Conservation (phyloP, 2,113 vertebrate species). For the Ellobius talpinus region DNA sequence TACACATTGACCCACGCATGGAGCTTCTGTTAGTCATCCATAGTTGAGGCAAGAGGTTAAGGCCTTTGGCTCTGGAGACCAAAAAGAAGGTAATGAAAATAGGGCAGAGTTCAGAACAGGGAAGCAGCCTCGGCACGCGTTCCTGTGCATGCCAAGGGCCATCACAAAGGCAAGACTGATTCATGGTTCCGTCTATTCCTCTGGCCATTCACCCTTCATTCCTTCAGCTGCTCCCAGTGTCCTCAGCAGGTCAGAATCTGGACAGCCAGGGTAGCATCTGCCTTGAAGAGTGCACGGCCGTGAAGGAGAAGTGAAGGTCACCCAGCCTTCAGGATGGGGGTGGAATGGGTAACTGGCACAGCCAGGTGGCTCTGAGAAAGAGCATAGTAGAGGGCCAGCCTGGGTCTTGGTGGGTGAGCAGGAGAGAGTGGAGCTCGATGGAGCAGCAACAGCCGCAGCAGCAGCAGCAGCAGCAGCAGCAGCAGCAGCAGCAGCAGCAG, state of each 20-base stretch:
- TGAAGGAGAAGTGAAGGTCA: neutral
- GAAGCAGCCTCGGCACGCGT: conserved; percentile 27
- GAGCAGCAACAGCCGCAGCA: neutral
- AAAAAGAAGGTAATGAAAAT: neutral
- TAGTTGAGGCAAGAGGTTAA: conserved; percentile 31
- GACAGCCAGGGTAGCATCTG: neutral
- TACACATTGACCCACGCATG: neutral
- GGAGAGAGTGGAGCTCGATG: neutral
- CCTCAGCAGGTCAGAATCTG: conserved; percentile 2
- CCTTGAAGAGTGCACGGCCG: neutral
- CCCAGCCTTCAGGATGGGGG: neutral
- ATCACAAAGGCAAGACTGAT: conserved; percentile 67
- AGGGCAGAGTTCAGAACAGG: conserved; percentile 48
- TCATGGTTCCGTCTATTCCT: conserved; percentile 63
- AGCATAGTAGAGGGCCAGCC: neutral
- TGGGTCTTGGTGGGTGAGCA: neutral
- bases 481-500: neutral
- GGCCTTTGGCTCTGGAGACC: conserved; percentile 34
- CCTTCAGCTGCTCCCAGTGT: neutral
- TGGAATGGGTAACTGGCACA: neutral
- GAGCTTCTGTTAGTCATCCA: conserved; percentile 53
- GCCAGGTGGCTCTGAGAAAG: neutral
- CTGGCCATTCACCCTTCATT: conserved; percentile 54
- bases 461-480: neutral
- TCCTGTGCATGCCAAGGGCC: conserved; percentile 23